Conservation (phyloP, 92 coral and sea anemone species). For the Epizoanthus fatuus region DNA sequence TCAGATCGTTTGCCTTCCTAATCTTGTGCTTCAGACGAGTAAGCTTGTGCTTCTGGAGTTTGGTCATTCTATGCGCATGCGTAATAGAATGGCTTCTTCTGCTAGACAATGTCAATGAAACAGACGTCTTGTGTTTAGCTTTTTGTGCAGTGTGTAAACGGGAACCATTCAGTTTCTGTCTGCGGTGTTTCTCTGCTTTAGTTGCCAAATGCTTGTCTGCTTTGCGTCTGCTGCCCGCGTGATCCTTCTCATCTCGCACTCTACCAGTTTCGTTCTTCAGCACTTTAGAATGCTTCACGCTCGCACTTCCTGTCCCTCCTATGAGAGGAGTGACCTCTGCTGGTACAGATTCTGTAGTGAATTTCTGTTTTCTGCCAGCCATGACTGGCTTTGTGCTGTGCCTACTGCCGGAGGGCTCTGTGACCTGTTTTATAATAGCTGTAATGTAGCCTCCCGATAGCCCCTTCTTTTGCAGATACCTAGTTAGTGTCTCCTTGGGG, state of each 20-base stretch:
- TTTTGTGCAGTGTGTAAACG: background rate
- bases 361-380: background rate
- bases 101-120: background rate
- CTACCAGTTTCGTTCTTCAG: background rate
- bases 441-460: constrained; percentile 2
- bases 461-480: constrained; percentile 30
- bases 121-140: background rate
- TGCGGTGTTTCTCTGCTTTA: background rate
- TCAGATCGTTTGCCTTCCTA: constrained; percentile 72
- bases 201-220: background rate
- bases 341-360: no score
- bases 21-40: constrained; percentile 62
- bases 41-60: constrained; percentile 43
- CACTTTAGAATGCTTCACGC: background rate
- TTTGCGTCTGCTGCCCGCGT: background rate
- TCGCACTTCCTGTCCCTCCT: no score
- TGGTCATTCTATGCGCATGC: constrained; percentile 9
- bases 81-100: background rate
- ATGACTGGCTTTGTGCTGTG: background rate
- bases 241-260: background rate
- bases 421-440: constrained; percentile 15
- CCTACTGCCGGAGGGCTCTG: background rate
- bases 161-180: background rate
- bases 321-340: no score
- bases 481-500: constrained; percentile 8